These are phyloP conservation scores for Andrena minutula DNA, from an alignment of 2,888 invertebrate genomes.

Conservation along the genomic window DNA sequence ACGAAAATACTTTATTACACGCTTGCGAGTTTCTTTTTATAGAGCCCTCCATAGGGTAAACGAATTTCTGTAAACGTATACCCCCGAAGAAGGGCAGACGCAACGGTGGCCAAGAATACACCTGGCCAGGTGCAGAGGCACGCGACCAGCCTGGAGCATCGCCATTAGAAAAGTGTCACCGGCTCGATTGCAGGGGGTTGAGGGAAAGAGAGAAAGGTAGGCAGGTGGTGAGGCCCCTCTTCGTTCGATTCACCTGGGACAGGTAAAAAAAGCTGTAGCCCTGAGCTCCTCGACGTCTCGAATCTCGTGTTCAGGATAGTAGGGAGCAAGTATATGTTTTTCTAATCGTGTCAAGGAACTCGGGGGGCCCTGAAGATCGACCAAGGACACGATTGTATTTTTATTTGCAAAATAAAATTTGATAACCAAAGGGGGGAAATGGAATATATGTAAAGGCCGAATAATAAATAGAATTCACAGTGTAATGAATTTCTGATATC, in stretches of 20 bases:
- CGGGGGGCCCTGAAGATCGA: conserved; percentile 22
- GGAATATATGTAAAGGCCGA: too few relatives aligned
- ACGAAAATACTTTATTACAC: too few relatives aligned
- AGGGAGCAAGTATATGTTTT: neutral
- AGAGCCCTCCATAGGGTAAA: too few relatives aligned
- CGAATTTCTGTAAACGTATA: neutral
- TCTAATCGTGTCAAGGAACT: conserved; percentile 24
- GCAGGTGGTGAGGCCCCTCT: conserved; percentile 42
- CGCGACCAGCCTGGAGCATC: conserved; percentile 21
- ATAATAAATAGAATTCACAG: too few relatives aligned
- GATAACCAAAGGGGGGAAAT: too few relatives aligned
- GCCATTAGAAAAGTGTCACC: conserved; percentile 52
- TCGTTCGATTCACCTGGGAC: neutral
- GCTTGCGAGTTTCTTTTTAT: too few relatives aligned
- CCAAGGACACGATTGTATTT: conserved; percentile 18
- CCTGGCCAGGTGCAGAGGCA: conserved; percentile 25
- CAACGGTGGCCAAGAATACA: conserved; percentile 18
- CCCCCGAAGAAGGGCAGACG: neutral
- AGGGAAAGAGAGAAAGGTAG: neutral
- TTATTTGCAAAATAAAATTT: too few relatives aligned
- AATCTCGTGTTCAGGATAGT: neutral
- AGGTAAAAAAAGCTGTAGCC: conserved; percentile 8
- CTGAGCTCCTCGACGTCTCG: neutral
- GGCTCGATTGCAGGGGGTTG: conserved; percentile 2
- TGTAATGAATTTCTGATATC: too few relatives aligned